phyloP scores from a whole-genome alignment of 2,797 vertebrate genomes.

The Percopsis omiscomaycus region DNA sequence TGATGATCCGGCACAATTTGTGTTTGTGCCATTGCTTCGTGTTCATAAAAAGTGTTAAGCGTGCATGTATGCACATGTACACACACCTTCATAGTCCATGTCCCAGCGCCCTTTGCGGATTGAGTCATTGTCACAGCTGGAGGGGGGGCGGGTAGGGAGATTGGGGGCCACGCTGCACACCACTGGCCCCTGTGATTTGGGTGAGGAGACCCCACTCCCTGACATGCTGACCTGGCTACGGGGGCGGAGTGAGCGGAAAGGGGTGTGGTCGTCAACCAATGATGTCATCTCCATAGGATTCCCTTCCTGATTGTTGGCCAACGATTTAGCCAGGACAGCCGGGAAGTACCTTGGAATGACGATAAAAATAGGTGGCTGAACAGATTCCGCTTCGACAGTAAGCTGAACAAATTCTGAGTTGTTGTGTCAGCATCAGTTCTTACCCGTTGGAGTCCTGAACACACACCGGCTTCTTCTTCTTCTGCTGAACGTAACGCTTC shows the following conservation, averaged over 20 bases:
- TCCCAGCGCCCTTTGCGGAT: conserved; percentile 90
- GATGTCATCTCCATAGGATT: conserved; percentile 84
- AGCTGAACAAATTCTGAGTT: not conserved
- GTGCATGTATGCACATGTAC: not conserved
- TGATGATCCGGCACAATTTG: too few relatives aligned
- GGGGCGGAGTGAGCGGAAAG: conserved; percentile 72
- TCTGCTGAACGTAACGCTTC: conserved; percentile 76
- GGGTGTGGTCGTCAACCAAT: conserved; percentile 76
- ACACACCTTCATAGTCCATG: conserved; percentile 88
- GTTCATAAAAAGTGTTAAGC: too few relatives aligned
- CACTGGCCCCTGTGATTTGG: conserved; percentile 79
- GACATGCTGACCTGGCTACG: conserved; percentile 60
- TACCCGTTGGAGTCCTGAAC: conserved; percentile 88
- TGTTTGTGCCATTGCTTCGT: too few relatives aligned
- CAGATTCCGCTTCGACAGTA: too few relatives aligned
- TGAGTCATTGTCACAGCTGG: conserved; percentile 86
- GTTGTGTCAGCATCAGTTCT: not conserved
- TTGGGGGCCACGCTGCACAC: conserved; percentile 98
- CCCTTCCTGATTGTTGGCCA: conserved; percentile 72
- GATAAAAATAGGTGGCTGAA: not conserved
- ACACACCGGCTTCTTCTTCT: conserved; percentile 82
- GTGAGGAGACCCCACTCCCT: conserved; percentile 47
- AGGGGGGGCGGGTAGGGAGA: conserved; percentile 80
- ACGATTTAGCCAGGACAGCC: conserved; percentile 80
- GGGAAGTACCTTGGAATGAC: conserved; percentile 75